These are phyloP conservation scores for Drosophila aff. DNA, from an alignment of 1,140 invertebrate species.

Conservation along the genomic window DNA sequence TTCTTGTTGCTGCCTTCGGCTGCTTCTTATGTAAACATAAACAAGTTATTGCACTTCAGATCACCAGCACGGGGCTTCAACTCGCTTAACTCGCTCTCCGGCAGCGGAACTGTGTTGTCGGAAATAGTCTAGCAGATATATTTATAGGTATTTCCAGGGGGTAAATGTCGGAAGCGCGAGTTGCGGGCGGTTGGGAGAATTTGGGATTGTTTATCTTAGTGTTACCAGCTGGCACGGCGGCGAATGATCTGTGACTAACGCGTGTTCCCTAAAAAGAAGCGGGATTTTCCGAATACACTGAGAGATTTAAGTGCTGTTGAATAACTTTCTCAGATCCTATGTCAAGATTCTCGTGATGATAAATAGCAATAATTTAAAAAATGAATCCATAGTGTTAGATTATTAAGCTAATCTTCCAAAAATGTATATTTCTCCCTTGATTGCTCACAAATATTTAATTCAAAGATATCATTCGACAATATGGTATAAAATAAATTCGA, in stretches of 20 bases:
- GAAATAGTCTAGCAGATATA: slow-evolving; percentile 27
- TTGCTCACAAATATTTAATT: too few species aligned
- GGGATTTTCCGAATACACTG: neutral
- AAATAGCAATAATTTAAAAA: too few species aligned
- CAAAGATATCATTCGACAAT: too few species aligned
- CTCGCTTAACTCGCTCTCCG: slow-evolving; percentile 40
- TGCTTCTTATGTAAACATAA: slow-evolving; percentile 79
- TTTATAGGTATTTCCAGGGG: slow-evolving; percentile 21
- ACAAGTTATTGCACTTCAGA: slow-evolving; percentile 58
- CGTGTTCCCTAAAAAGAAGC: neutral
- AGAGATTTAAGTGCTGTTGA: too few species aligned
- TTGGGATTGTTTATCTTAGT: slow-evolving; percentile 44
- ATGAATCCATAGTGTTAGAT: too few species aligned
- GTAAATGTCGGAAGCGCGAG: slow-evolving; percentile 27
- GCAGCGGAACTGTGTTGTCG: slow-evolving; percentile 40
- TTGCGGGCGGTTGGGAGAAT: slow-evolving; percentile 24
- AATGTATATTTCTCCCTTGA: too few species aligned
- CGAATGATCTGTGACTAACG: slow-evolving; percentile 2
- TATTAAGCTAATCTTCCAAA: too few species aligned
- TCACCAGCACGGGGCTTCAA: slow-evolving; percentile 16
- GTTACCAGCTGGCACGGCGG: slow-evolving; percentile 25
- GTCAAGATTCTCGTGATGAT: too few species aligned
- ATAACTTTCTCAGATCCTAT: too few species aligned
- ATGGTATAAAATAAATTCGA: too few species aligned
- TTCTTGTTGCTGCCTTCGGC: slow-evolving; percentile 37